phyloP scores from a whole-genome alignment of 2,113 vertebrate species.

The Albula goreensis region DNA sequence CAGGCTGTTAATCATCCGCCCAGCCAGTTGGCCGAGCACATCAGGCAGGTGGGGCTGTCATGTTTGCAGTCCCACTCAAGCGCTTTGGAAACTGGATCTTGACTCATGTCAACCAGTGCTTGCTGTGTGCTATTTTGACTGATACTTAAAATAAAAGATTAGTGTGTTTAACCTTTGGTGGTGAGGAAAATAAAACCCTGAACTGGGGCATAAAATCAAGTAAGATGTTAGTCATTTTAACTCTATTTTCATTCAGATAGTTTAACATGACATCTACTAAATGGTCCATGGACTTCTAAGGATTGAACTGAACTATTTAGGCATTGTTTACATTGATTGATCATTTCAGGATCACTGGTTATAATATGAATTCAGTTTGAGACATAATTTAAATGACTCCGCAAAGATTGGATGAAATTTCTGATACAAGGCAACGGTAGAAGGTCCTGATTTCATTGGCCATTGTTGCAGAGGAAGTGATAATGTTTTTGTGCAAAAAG shows the following conservation, averaged over 20 bases:
- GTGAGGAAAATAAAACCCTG: conserved; percentile 20
- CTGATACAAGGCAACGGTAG: background rate
- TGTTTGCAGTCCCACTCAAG: conserved; percentile 49
- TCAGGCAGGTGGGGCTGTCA: conserved; percentile 52
- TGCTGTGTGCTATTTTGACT: conserved; percentile 35
- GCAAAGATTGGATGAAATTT: background rate
- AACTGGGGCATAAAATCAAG: background rate
- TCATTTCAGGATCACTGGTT: no score
- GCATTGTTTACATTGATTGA: no score
- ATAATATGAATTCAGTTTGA: no score
- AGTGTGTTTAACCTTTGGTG: conserved; percentile 39
- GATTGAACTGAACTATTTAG: background rate
- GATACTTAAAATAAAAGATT: conserved; percentile 38
- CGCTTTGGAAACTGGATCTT: conserved; percentile 53
- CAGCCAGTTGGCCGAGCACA: conserved; percentile 55
- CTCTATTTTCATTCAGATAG: background rate
- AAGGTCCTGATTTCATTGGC: background rate
- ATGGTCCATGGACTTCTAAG: background rate
- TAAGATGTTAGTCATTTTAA: background rate
- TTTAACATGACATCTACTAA: background rate
- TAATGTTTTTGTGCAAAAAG: background rate
- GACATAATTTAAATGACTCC: no score
- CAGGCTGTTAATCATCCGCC: conserved; percentile 65
- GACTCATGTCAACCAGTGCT: conserved; percentile 46
- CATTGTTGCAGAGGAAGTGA: background rate